A percentile compares a stretch with the other conserved stretches of the same genome.
phyloP scores from a whole-genome alignment of 2,888 invertebrate species.

The Odontothrips loti region DNA sequence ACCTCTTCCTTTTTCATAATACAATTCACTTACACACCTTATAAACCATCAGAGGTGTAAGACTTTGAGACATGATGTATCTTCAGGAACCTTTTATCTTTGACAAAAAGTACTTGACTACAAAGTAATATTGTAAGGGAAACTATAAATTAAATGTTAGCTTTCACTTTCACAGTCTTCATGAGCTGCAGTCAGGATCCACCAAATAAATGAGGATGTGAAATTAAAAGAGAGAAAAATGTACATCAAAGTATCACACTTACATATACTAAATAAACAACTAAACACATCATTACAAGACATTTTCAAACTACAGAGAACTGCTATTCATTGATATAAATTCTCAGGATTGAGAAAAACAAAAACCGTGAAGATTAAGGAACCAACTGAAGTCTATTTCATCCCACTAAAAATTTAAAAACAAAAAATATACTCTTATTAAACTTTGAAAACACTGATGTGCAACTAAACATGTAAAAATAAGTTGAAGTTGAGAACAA shows the following conservation, averaged over 20 bases:
- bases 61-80: no score
- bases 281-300: not conserved
- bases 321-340: not conserved
- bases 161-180: conserved; percentile 6
- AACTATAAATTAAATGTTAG: no score
- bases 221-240: conserved; percentile 33
- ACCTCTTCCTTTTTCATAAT: not conserved
- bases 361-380: conserved; percentile 29
- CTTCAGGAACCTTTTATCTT: no score
- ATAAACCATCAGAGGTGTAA: no score
- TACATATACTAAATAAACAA: not conserved
- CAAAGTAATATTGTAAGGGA: no score
- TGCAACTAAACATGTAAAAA: no score
- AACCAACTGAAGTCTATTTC: conserved; percentile 21
- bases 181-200: not conserved
- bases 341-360: not conserved
- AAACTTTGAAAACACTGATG: not conserved
- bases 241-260: not conserved
- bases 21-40: not conserved
- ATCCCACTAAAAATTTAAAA: conserved; percentile 27
- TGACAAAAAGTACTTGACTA: no score
- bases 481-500: no score
- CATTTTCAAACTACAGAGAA: not conserved
- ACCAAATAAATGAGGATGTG: conserved; percentile 30
- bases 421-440: conserved; percentile 32